Conservation (phyloP, 2,888 invertebrate species). For the Tyria jacobaeae region DNA sequence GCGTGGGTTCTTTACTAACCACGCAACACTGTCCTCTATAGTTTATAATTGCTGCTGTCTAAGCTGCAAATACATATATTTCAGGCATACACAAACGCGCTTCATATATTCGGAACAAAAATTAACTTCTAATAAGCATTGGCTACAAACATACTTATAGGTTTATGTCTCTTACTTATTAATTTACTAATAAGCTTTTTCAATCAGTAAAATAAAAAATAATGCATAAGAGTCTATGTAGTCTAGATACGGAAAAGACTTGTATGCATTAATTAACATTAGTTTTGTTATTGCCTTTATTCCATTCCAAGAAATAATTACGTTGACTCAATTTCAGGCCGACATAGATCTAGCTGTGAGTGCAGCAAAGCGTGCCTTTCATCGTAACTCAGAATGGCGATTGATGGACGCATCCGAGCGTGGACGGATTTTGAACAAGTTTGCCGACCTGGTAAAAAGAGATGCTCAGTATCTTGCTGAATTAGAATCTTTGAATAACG, state of each 20-base stretch:
- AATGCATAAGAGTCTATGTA: no score
- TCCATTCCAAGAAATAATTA: not conserved
- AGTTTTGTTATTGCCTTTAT: not conserved
- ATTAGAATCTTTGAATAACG: conserved; percentile 96
- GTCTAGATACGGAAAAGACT: not conserved
- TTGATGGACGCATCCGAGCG: conserved; percentile 93
- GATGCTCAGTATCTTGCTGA: conserved; percentile 91
- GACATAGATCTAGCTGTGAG: conserved; percentile 91
- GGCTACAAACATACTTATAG: no score
- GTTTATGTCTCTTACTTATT: no score
- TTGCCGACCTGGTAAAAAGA: conserved; percentile 92
- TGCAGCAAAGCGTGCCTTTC: conserved; percentile 85
- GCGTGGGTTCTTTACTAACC: no score
- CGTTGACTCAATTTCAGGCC: conserved; percentile 65
- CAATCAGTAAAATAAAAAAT: no score
- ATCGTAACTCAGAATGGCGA: conserved; percentile 89
- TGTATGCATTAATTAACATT: not conserved
- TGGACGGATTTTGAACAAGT: conserved; percentile 89
- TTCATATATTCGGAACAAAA: no score
- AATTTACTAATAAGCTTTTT: no score
- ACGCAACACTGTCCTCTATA: no score
- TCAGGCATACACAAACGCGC: no score
- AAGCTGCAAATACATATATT: no score
- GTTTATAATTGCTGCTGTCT: no score
- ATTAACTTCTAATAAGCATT: no score